Base-by-base conservation (phyloP, 1,140 invertebrate genomes). In the Capitella teleta region DNA sequence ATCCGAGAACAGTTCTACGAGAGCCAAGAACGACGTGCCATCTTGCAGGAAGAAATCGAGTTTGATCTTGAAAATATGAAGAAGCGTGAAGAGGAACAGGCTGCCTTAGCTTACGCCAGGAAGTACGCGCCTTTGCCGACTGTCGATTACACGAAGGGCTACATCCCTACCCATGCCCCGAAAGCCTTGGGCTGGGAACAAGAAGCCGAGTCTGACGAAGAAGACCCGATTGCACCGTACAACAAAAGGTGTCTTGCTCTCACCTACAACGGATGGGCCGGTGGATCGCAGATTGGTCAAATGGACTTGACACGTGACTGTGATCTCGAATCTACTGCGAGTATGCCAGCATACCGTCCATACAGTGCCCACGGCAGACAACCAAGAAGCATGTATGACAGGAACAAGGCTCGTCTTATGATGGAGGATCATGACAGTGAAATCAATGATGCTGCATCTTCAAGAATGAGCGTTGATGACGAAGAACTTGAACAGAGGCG, bases 1-100 rank as follows among this genome's bases (percentile, higher is more conserved):
- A 28, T 47, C 5, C 30, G 36, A 18, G 16, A 47, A 32, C 28
- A 32, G 18, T 28, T 47, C 32, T 18, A 32, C 4, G 45, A 47
- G 18, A 36, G 16, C 18, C 38, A 40, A 24, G 19, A 40, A 8
- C 38, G 38, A 4, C 38, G 38, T n/a, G 19, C 38, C 38, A 21
- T n/a, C 38, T 6, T 12, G 10, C 21, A 21, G 43, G 43, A 45
- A 2, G 43, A 45, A 5, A 18, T 24, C n/a, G 43, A 45, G 21
- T 24, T 25, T 25, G 43, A 45, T 21, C 43, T 19, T 10, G 19
- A 16, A 5, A 26, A 28, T 26, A 45, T 21, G 8, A 25, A 45
- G 21, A 28, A 26, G 1, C 38, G 38, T 24, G 38, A 40, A 19
- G 38, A 21, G 2, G 8, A 19, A 5, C 21, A 24, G n/a, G 19